Evolutionary conservation across 92 coral and sea anemone genomes (phyloP), one percentile per base, ranked within the genome.

Genomic region (Nematostella vectensis): DNA sequence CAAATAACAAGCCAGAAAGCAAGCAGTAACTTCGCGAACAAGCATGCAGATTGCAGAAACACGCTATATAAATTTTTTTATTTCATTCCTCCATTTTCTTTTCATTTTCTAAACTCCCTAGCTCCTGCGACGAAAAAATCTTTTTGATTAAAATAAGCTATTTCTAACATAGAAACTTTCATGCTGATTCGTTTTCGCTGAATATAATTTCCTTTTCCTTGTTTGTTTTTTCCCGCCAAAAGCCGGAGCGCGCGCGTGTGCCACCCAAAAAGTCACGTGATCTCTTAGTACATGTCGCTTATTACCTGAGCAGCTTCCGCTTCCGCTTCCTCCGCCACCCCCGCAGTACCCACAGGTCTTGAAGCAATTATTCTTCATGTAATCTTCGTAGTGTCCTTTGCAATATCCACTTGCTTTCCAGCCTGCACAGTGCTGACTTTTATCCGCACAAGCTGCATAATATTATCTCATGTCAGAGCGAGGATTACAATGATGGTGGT

Each of bases 281-380:
- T n/a, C n/a, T n/a, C n/a, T n/a, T n/a, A n/a, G n/a, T n/a, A n/a
- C n/a, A n/a, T n/a, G n/a, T n/a, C n/a, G n/a, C n/a, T n/a, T n/a
- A n/a, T n/a, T n/a, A n/a, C n/a, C n/a, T 6, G 51, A 10, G 23
- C 51, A 45, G 51, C 51, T 45, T 4, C 62, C 61, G 21, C 72
- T 79, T 0, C 89, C 84, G 0, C 91, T 84, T 0, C 91, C 85
- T 0, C 91, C 85, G 0, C 85, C 78, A 0, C 78, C 91, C 19
- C 96, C 96, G 54, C 96, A 89, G 31, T 72, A 69, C 24, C 81
- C 87, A 33, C 96, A 89, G 0, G 96, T 69, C 71, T 89, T 80
- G 21, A 55, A 44, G 47, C 96, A 89, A 48, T 83, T 89, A 9
- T 0, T 17, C 45, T 89, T 84, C 96, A 89, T 84, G 75, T 76